A percentile compares a stretch with the other conserved stretches of the same genome.
Conservation (phyloP, 2,113 vertebrate species). For the Macquaria ambigua region DNA sequence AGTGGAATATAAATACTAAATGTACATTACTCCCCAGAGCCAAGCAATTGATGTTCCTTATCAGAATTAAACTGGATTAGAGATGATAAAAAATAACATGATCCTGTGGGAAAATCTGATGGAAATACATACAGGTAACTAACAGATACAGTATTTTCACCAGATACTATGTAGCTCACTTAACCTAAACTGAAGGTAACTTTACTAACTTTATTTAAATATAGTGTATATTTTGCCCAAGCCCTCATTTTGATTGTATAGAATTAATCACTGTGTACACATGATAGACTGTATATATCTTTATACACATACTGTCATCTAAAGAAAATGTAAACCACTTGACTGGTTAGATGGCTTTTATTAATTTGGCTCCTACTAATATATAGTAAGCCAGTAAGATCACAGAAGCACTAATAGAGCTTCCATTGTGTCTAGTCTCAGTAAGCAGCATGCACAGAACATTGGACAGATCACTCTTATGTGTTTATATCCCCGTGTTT, state of each 20-base stretch:
- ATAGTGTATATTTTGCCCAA: background rate
- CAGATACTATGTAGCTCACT: background rate
- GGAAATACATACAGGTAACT: background rate
- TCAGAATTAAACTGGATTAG: conserved; percentile 33
- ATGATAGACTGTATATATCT: too few relatives aligned
- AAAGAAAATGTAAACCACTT: background rate
- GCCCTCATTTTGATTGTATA: too few relatives aligned
- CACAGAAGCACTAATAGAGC: too few relatives aligned
- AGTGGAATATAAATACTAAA: conserved; percentile 16
- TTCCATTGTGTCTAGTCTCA: too few relatives aligned
- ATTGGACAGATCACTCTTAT: too few relatives aligned
- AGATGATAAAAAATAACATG: conserved; percentile 4
- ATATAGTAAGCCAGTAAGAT: too few relatives aligned
- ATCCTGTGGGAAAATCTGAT: background rate
- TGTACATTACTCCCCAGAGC: conserved; percentile 26
- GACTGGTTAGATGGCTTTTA: too few relatives aligned
- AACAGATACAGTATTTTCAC: background rate
- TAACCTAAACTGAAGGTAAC: background rate
- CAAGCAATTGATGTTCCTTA: conserved; percentile 12
- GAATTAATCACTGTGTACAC: background rate
- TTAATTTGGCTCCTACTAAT: too few relatives aligned
- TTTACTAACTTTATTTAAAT: background rate
- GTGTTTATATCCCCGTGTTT: too few relatives aligned
- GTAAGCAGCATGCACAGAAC: too few relatives aligned
- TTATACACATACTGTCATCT: background rate